Evolutionary conservation across 2,113 vertebrate genomes (phyloP).

Genomic region (Geothlypis trichas): DNA sequence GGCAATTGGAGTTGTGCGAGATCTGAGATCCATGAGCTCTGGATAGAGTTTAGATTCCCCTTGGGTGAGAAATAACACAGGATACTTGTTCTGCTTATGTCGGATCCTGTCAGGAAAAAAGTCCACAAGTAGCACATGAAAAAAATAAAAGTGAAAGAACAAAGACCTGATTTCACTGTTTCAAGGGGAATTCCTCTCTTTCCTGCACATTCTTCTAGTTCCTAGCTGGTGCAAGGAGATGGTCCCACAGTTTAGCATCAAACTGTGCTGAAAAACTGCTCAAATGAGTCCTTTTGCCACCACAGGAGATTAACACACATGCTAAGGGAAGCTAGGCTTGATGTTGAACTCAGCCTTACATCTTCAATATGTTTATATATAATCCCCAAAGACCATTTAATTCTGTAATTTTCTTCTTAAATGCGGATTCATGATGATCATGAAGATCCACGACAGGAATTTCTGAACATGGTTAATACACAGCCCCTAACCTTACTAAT

Average conservation of each 20-base stretch:
- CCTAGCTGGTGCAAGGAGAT: not conserved
- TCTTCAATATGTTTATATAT: not conserved
- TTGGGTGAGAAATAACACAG: slow-evolving; percentile 95
- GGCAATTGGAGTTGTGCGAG: slow-evolving; percentile 89
- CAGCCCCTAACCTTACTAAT: not conserved
- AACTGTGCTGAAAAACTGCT: not conserved
- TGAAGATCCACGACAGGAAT: rapidly evolving
- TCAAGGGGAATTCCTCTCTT: not conserved
- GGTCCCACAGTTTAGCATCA: not conserved
- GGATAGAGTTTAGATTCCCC: slow-evolving; percentile 88
- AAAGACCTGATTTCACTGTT: not conserved
- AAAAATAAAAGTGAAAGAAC: not conserved
- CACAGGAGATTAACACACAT: not conserved
- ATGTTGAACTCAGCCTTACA: not conserved
- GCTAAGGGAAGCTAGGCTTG: not conserved
- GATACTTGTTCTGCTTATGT: slow-evolving; percentile 96
- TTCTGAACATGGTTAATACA: not conserved
- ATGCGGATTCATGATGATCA: not conserved
- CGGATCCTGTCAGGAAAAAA: slow-evolving; percentile 81
- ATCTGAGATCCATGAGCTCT: slow-evolving; percentile 93
- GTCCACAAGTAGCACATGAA: not conserved
- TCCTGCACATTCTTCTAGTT: not conserved
- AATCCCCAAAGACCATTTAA: not conserved
- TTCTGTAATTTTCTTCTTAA: not conserved
- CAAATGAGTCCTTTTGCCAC: not conserved